Evolutionary conservation across 2,797 vertebrate species (phyloP).

Genomic region (Sebastes minor): DNA sequence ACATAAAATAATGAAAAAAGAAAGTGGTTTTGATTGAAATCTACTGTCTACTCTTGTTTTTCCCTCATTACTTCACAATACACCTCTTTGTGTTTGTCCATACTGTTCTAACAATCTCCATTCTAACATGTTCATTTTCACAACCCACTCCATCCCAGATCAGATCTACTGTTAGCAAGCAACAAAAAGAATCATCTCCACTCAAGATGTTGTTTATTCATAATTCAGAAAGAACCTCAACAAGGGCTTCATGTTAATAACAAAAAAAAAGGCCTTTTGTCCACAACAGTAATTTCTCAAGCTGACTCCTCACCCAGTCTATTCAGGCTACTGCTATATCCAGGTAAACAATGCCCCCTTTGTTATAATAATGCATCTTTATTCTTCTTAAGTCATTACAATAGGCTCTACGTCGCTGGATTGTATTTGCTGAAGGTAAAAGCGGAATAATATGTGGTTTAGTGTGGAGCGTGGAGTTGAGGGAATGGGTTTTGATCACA

Average conservation of each 20-base stretch:
- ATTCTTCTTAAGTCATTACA: slow-evolving; percentile 76
- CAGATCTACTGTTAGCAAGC: slow-evolving; percentile 39
- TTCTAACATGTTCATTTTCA: slow-evolving; percentile 16
- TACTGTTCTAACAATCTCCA: neutral
- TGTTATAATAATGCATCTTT: slow-evolving; percentile 76
- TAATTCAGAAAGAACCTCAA: slow-evolving; percentile 44
- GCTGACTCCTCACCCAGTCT: slow-evolving; percentile 70
- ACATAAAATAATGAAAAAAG: too few species aligned
- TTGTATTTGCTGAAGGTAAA: slow-evolving; percentile 75
- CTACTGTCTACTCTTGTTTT: neutral
- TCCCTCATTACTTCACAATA: neutral
- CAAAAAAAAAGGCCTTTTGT: slow-evolving; percentile 64
- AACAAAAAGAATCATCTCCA: slow-evolving; percentile 46
- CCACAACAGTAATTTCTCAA: slow-evolving; percentile 71
- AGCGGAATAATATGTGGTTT: slow-evolving; percentile 78
- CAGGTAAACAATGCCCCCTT: slow-evolving; percentile 75
- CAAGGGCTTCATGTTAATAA: slow-evolving; percentile 56
- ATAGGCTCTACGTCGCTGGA: slow-evolving; percentile 56
- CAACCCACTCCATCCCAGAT: slow-evolving; percentile 14
- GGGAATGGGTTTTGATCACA: slow-evolving; percentile 79
- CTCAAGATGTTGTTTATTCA: slow-evolving; percentile 47
- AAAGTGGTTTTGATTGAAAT: neutral
- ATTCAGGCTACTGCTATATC: slow-evolving; percentile 68
- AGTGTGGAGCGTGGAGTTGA: slow-evolving; percentile 69
- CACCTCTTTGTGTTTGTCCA: neutral